These are phyloP conservation scores for Cryptophagus acutangulus DNA, from an alignment of 2,888 invertebrate species.

Conservation along the genomic window DNA sequence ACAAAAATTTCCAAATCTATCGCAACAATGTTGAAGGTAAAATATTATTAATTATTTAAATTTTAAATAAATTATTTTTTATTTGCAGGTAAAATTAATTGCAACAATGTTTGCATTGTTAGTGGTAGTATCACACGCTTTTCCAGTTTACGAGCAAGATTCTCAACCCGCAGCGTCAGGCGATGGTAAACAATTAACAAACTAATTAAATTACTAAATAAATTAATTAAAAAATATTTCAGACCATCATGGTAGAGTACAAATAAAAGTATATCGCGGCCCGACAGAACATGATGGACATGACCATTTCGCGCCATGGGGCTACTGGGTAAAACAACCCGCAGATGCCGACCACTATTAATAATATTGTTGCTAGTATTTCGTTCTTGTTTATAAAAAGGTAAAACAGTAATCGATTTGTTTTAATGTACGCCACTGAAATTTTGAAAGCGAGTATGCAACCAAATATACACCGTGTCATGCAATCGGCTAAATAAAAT, in stretches of 20 bases:
- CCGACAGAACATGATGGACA: slow-evolving; percentile 57
- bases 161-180: slow-evolving; percentile 5
- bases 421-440: too few species aligned
- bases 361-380: background rate
- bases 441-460: too few species aligned
- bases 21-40: background rate
- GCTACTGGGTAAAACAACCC: slow-evolving; percentile 69
- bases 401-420: too few species aligned
- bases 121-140: slow-evolving; percentile 1
- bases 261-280: slow-evolving; percentile 70
- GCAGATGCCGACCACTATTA: slow-evolving; percentile 52
- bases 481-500: slow-evolving; percentile 12
- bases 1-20: too few species aligned
- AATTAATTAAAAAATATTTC: slow-evolving; percentile 3
- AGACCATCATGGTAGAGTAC: slow-evolving; percentile 61
- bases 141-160: slow-evolving; percentile 8
- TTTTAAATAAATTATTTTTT: too few species aligned
- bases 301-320: slow-evolving; percentile 63
- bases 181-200: slow-evolving; percentile 3
- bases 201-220: slow-evolving; percentile 4
- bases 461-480: background rate
- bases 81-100: too few species aligned
- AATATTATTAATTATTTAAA: background rate
- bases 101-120: too few species aligned
- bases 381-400: background rate